Base-by-base conservation (phyloP, 1,140 invertebrate genomes). In the Venturia canescens region DNA sequence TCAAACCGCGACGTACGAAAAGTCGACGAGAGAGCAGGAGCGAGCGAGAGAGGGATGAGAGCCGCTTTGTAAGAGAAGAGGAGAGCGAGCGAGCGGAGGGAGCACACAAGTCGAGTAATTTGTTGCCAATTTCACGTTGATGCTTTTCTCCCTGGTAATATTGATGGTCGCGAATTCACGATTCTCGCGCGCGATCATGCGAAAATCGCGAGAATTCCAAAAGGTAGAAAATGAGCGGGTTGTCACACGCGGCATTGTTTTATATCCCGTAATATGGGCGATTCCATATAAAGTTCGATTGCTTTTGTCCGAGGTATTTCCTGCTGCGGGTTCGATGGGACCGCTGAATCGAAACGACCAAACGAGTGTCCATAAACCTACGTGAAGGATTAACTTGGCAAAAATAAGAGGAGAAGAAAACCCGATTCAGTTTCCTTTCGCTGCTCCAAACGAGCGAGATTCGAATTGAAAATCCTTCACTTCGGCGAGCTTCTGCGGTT, bases 51-150 rank as follows among this genome's bases (percentile, higher is more conserved):
- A 9, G 66, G 9, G 1, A 34, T 2, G 66, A 31, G 53, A 27
- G 79, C 72, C 21, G 21, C 50, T 63, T n/a, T 23, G 7, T 57
- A 57, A 75, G 26, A 50, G 34, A 67, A 63, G 57, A 67, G 53
- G 21, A 63, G 60, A 34, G 9, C 18, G 16, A n/a, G 76, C 29
- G 48, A 26, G 27, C 18, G 18, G 21, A 48, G 76, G 67, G 66
- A 70, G 69, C 72, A 53, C 79, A 83, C 44, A 63, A 48, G 70
- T 7, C 60, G 60, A 60, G 72, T 82, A 85, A 84, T 81, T 85
- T 82, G 80, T 84, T 83, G 81, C 76, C 80, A 76, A 84, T 69
- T 80, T 78, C 74, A 74, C 38, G 78, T 78, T 23, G 79, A 84
- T 84, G 75, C 69, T 57, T 77, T 60, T 38, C 29, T 78, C 27